Conservation (phyloP, 2,888 invertebrate species). For the Aspidapion aeneum region DNA sequence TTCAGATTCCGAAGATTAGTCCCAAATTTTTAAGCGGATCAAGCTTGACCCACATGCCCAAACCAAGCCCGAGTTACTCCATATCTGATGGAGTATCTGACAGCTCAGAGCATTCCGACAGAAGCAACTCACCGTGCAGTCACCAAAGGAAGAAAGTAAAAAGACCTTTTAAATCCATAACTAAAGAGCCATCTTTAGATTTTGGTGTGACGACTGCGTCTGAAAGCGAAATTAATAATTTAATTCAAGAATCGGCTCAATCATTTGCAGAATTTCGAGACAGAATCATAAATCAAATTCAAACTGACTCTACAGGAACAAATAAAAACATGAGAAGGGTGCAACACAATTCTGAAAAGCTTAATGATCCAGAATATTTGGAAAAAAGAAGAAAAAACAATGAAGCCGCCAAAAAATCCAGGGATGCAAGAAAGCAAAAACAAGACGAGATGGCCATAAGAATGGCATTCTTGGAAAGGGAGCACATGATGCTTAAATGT, state of each 20-base stretch:
- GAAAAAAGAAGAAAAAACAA: slow-evolving; percentile 90
- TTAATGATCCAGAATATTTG: slow-evolving; percentile 75
- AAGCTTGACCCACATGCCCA: slow-evolving; percentile 21
- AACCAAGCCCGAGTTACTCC: slow-evolving; percentile 27
- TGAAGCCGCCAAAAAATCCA: slow-evolving; percentile 89
- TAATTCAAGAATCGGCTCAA: slow-evolving; percentile 59
- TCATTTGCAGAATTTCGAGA: slow-evolving; percentile 70
- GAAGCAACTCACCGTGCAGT: slow-evolving; percentile 5
- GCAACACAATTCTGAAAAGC: slow-evolving; percentile 49
- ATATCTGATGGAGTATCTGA: slow-evolving; percentile 26
- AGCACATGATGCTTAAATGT: slow-evolving; percentile 69
- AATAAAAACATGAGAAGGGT: slow-evolving; percentile 71
- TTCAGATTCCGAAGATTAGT: too few species aligned
- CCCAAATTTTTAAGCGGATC: not conserved
- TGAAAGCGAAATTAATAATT: slow-evolving; percentile 46
- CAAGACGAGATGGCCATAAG: slow-evolving; percentile 91
- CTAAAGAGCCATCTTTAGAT: slow-evolving; percentile 61
- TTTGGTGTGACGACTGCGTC: slow-evolving; percentile 40
- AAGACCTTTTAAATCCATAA: slow-evolving; percentile 69
- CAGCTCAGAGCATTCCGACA: slow-evolving; percentile 5
- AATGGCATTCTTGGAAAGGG: slow-evolving; percentile 82
- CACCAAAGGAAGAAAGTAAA: slow-evolving; percentile 47
- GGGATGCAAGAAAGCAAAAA: slow-evolving; percentile 84
- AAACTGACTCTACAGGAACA: slow-evolving; percentile 51
- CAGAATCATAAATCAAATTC: slow-evolving; percentile 63